Conservation (phyloP, 2,113 vertebrate species). For the Phalacrocorax pelagicus region DNA sequence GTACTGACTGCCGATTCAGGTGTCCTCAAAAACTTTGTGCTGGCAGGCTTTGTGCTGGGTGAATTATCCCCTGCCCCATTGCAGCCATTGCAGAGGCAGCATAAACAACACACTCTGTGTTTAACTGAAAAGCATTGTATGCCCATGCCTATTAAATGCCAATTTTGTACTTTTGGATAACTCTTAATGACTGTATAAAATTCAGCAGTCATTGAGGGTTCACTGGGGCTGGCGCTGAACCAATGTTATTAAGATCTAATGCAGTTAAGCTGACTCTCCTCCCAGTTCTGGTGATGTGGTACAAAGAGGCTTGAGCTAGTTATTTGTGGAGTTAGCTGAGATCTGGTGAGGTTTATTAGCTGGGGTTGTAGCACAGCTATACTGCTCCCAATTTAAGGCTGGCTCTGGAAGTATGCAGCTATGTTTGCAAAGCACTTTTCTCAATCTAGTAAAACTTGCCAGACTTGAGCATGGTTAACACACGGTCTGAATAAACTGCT, state of each 20-base stretch:
- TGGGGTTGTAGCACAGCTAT: background rate
- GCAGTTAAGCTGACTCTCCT: slow-evolving; percentile 27
- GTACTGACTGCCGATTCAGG: background rate
- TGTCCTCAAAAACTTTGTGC: background rate
- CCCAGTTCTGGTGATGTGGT: background rate
- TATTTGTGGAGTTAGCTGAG: slow-evolving; percentile 31
- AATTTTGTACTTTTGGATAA: background rate
- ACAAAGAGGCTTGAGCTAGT: slow-evolving; percentile 27
- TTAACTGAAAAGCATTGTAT: background rate
- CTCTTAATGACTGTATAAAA: background rate
- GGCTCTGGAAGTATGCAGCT: background rate
- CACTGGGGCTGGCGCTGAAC: background rate
- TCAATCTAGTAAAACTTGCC: background rate
- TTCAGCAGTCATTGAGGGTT: background rate
- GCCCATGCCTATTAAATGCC: background rate
- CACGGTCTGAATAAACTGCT: background rate
- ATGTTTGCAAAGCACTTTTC: slow-evolving; percentile 1
- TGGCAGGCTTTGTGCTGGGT: background rate
- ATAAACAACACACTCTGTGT: background rate
- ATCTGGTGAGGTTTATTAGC: background rate
- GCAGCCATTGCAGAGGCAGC: background rate
- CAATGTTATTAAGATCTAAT: background rate
- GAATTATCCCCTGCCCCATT: background rate
- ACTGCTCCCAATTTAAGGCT: background rate
- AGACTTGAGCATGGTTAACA: background rate